Base-by-base conservation (phyloP, 2,113 vertebrate species). In the Mesocricetus auratus region DNA sequence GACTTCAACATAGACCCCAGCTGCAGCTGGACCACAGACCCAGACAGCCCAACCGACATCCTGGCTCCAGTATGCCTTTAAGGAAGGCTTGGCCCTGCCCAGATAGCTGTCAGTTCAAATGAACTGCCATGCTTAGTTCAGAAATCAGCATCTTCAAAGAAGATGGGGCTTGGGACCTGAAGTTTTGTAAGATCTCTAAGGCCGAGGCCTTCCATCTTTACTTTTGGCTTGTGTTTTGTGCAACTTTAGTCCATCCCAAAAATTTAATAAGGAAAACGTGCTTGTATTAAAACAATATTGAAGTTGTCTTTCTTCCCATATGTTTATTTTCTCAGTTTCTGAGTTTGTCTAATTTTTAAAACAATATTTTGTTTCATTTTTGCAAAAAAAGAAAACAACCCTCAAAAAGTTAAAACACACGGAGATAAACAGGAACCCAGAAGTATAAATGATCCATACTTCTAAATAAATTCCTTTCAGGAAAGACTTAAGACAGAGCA, bases 261-360 rank as follows among this genome's bases (percentile, higher is more conserved):
- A 89, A n/a, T 68, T 94, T 90, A 90, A 96, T 90, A 92, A 89
- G 83, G 96, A 96, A 97, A 92, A 47, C 36, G 90, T 92, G 50
- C 56, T 91, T 93, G 93, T 94, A 87, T 95, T 85, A 85, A 96
- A 95, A 94, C 71, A 92, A 68, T 71, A 89, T 56, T 94, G 39
- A 88, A 92, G 47, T 94, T 94, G 9, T 86, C 71, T 97, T 90
- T 90, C 29, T 73, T 94, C 71, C 60, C 24, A 82, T 45, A 60
- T 86, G 50, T 89, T 96, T 82, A 90, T 47, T 86, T 90, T 91
- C 92, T 77, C 33, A 90, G 22, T 85, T 21, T 95, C 26, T 64
- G 73, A 83, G 33, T 94, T 95, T 82, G 73, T 50, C 94, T 92
- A 47, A 47, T 64, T 94, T 97, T 79, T 36, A 39, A 75, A 95